Conservation (phyloP, 2,113 vertebrate species). For the Gambusia affinis region DNA sequence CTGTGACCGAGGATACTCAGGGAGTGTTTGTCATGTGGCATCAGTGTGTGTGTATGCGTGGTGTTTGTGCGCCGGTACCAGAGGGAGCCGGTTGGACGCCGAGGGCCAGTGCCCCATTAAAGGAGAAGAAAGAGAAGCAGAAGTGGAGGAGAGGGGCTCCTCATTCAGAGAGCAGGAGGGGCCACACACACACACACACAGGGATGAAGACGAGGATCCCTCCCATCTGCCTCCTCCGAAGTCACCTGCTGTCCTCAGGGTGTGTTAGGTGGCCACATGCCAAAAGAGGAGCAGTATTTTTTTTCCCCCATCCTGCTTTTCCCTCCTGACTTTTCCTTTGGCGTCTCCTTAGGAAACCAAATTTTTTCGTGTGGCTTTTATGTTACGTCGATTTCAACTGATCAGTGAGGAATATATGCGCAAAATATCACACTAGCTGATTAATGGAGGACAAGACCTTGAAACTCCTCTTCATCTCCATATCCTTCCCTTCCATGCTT, state of each 20-base stretch:
- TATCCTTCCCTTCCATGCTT: constrained; percentile 37
- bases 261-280: constrained; percentile 25
- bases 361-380: not conserved
- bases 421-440: not conserved
- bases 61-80: constrained; percentile 50
- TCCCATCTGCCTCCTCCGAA: constrained; percentile 55
- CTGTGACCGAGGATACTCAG: constrained; percentile 51
- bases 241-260: constrained; percentile 62
- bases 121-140: constrained; percentile 24
- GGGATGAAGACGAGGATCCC: constrained; percentile 29
- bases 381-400: not conserved
- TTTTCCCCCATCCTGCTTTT: not conserved
- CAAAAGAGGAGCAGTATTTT: constrained; percentile 19
- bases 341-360: not conserved
- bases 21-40: constrained; percentile 55
- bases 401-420: too few species aligned
- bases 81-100: constrained; percentile 57
- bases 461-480: constrained; percentile 34
- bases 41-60: constrained; percentile 53
- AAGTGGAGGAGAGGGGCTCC: constrained; percentile 37
- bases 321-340: not conserved
- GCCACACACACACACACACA: constrained; percentile 24
- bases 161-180: constrained; percentile 60
- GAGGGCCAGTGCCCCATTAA: constrained; percentile 63
- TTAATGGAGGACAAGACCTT: not conserved